Percentiles rank a stretch among this genome's conserved stretches.
phyloP scores from a whole-genome alignment of 1,140 invertebrate species.

The Ips typographus region DNA sequence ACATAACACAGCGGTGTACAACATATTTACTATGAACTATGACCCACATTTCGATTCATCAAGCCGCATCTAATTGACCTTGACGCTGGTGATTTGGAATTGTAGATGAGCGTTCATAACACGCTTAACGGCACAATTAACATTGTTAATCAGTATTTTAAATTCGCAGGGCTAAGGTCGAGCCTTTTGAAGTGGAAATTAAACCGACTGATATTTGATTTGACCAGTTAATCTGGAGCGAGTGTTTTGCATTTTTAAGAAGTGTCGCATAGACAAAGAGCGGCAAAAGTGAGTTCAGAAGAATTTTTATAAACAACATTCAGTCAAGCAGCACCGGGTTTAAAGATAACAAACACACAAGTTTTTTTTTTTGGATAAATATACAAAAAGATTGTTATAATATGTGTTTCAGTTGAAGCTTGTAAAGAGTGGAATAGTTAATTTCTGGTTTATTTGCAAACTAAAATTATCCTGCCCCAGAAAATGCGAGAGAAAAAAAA shows the following conservation, averaged over 20 bases:
- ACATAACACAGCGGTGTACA: neutral
- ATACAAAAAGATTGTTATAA: too few species aligned
- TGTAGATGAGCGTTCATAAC: slow-evolving; percentile 18
- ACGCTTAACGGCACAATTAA: slow-evolving; percentile 21
- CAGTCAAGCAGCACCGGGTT: too few species aligned
- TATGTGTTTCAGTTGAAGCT: too few species aligned
- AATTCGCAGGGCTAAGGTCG: slow-evolving; percentile 18
- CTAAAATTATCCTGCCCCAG: slow-evolving; percentile 12
- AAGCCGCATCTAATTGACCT: slow-evolving; percentile 25
- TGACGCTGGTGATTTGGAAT: slow-evolving; percentile 18
- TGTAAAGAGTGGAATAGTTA: too few species aligned
- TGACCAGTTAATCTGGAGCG: neutral
- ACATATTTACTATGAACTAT: slow-evolving; percentile 22
- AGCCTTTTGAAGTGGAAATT: slow-evolving; percentile 10
- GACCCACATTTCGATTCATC: slow-evolving; percentile 26
- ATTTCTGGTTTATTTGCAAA: slow-evolving; percentile 9
- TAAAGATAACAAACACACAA: too few species aligned
- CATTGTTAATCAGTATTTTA: slow-evolving; percentile 21
- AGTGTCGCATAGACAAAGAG: neutral
- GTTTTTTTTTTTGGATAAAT: too few species aligned
- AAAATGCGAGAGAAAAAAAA: neutral
- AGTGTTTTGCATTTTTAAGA: slow-evolving; percentile 2
- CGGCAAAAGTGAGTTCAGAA: too few species aligned
- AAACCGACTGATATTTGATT: slow-evolving; percentile 4
- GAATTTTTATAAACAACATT: too few species aligned